phyloP scores from a whole-genome alignment of 1,140 invertebrate genomes.

The Hyposmocoma kahamanoa region DNA sequence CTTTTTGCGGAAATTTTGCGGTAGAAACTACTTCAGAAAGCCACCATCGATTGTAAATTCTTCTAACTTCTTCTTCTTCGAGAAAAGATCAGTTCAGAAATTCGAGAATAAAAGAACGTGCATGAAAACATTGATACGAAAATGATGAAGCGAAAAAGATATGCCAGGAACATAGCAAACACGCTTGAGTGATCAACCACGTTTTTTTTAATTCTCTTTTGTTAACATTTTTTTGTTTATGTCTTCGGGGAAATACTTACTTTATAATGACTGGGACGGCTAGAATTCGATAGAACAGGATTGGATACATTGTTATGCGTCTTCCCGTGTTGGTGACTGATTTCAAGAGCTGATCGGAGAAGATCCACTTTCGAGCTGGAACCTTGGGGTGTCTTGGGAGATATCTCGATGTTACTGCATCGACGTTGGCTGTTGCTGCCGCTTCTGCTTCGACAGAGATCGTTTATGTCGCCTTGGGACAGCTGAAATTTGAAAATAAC shows the following conservation, averaged over 20 bases:
- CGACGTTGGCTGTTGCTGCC: slow-evolving; percentile 72
- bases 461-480: slow-evolving; percentile 71
- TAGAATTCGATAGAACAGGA: slow-evolving; percentile 47
- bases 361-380: slow-evolving; percentile 77
- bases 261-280: slow-evolving; percentile 49
- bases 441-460: slow-evolving; percentile 63
- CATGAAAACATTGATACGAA: no score
- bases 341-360: slow-evolving; percentile 77
- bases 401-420: slow-evolving; percentile 70
- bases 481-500: slow-evolving; percentile 60
- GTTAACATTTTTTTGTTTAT: no score
- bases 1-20: no score
- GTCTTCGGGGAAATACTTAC: slow-evolving; percentile 22
- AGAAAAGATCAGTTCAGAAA: no score
- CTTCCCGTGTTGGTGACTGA: slow-evolving; percentile 72
- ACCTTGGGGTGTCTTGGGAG: slow-evolving; percentile 32
- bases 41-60: no score
- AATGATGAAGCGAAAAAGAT: no score
- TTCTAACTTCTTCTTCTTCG: no score
- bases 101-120: no score
- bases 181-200: no score
- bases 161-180: no score
- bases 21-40: no score
- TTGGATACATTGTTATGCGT: slow-evolving; percentile 49
- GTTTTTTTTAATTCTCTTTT: no score